Base-by-base conservation (phyloP, 2,113 vertebrate genomes). In the Varanus komodoensis region DNA sequence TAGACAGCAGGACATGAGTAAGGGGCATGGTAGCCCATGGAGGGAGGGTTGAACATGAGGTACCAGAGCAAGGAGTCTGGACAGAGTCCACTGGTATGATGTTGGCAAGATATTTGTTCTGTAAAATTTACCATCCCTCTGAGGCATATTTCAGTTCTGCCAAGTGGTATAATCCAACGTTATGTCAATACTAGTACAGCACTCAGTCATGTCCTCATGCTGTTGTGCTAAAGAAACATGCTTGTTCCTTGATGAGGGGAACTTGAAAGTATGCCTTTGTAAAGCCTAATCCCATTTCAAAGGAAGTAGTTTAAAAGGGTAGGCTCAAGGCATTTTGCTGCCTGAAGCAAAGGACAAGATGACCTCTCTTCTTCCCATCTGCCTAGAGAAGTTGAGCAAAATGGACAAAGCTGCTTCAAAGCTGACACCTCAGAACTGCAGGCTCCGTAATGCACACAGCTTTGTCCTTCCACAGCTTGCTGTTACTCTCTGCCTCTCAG, bases 31-130 rank as follows among this genome's bases (percentile, higher is more conserved):
- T 52, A 52, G 12, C 11, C 25, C 38, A 68, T 38, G 27, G 17
- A 50, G 34, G 44, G 2, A 52, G 0, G 21, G 29, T 71, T 19
- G 21, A 44, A 29, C 48, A 57, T 48, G 38, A 82, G 25, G 71
- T 7, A 77, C 44, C 25, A 21, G 73, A 34, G 32, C 32, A 77
- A 82, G n/a, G 32, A 78, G 17, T 23, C n/a, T 80, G 85, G 61
- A 44, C 75, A n/a, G 87, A 90, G 78, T 34, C n/a, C 44, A 81
- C 38, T 57, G 48, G 68, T 64, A 52, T 64, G 69, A 89, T 64
- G 34, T 32, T 73, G 15, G 29, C 50, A 84, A 77, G 34, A 23
- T 21, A 21, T 84, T 89, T 67, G 73, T 77, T 67, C 71, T 77
- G 34, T 21, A 84, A 50, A 32, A 67, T 85, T 82, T 44, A 25